Evolutionary conservation across 1,140 invertebrate genomes (phyloP).

Genomic region (Prorops nasuta): DNA sequence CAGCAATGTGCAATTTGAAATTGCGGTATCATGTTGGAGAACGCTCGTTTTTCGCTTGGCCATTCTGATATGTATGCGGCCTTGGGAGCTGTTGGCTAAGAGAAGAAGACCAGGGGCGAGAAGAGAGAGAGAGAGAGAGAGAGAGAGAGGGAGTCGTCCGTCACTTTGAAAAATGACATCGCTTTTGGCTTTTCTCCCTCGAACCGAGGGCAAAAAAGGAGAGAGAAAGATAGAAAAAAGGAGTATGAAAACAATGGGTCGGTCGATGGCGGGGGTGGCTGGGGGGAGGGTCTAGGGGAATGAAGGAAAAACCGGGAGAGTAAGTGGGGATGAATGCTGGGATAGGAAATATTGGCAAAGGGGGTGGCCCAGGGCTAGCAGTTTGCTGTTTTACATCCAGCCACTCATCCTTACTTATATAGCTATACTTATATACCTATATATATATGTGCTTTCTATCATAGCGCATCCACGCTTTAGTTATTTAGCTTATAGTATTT

Average conservation of each 20-base stretch:
- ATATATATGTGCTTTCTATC: neutral
- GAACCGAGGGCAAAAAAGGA: slow-evolving; percentile 3
- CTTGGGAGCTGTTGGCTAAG: no score
- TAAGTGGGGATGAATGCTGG: neutral
- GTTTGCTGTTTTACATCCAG: slow-evolving; percentile 25
- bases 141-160: slow-evolving; percentile 24
- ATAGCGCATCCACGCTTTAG: slow-evolving; percentile 10
- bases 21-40: neutral
- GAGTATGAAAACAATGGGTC: no score
- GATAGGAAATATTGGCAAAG: neutral
- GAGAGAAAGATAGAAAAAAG: slow-evolving; percentile 12
- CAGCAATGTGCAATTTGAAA: neutral
- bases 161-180: slow-evolving; percentile 43
- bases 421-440: neutral
- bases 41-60: neutral
- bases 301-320: neutral
- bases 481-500: slow-evolving; percentile 31
- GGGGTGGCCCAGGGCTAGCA: neutral
- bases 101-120: no score
- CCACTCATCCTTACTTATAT: slow-evolving; percentile 24
- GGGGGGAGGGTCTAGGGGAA: neutral
- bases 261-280: neutral
- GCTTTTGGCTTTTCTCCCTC: slow-evolving; percentile 11
- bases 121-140: no score
- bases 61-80: no score